Base-by-base conservation (phyloP, 2,113 vertebrate genomes). In the Parus major region DNA sequence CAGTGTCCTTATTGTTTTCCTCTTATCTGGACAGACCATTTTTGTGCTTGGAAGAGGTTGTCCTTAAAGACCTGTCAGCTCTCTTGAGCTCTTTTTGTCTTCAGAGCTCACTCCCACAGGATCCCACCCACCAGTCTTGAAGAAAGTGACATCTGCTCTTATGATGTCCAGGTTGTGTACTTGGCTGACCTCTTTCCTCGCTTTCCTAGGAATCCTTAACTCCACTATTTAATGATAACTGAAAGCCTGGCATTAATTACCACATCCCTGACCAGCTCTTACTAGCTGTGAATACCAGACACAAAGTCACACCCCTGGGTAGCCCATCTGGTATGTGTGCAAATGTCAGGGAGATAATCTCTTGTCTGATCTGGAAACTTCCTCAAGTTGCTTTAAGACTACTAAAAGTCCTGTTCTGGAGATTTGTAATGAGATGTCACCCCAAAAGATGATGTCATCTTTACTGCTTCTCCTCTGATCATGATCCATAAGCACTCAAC, bases 151-250 rank as follows among this genome's bases (percentile, higher is more conserved):
- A n/a, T 52, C 55, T 79, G 27, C 8, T 57, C 10, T 82, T 2
- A 1, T 42, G 27, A 49, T 75, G 31, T 86, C n/a, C 12, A 29
- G 12, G 18, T 42, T 57, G 50, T 70, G 20, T 86, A 39, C 50
- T 86, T 36, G 4, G 9, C 46, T 79, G 46, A 21, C 16, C 24
- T 66, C 29, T 60, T 65, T 55, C 13, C 27, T 65, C 0, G 0
- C 65, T 85, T 36, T 82, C 35, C 31, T 44, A 15, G 56, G 52
- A 56, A 65, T 88, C 55, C 33, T 65, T 64, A 65, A 25, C 35
- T 72, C 42, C 68, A 15, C 33, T 65, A 3, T 60, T 84, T 72
- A 35, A 39, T 41, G 33, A 33, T 42, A 44, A 21, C 7, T 36
- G 28, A 80, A 73, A 69, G 28, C 22, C 12, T 85, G 61, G 24